Evolutionary conservation across 2,113 vertebrate species (phyloP).

Genomic region (Petroica traversi): DNA sequence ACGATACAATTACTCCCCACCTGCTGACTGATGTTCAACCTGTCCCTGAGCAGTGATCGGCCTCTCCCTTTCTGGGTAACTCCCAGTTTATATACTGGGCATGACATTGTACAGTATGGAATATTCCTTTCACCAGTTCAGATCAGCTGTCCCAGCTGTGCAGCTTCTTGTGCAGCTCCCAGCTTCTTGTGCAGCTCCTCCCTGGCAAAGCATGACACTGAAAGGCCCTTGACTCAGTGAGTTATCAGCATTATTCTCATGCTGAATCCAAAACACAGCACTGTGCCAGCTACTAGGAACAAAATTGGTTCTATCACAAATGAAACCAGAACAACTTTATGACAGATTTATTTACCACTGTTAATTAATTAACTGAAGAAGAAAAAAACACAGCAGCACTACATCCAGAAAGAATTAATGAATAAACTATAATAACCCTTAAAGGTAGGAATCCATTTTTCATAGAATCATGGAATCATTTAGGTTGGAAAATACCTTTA

Average conservation of each 20-base stretch:
- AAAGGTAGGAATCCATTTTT: background rate
- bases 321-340: background rate
- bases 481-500: background rate
- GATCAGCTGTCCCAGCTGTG: background rate
- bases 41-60: background rate
- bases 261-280: background rate
- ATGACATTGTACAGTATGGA: background rate
- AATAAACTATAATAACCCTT: background rate
- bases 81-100: too few relatives aligned
- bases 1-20: background rate
- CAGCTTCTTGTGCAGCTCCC: too few relatives aligned
- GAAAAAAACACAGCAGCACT: background rate
- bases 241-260: background rate
- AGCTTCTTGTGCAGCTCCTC: background rate
- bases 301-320: background rate
- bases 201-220: background rate
- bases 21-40: background rate
- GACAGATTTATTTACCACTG: background rate
- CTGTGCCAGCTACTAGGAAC: background rate
- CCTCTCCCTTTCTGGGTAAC: background rate
- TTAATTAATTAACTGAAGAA: background rate
- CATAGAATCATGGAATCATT: background rate
- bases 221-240: background rate
- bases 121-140: background rate
- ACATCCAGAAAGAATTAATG: background rate